Evolutionary conservation across 2,113 vertebrate species (phyloP), one percentile per base, ranked within the genome.

Genomic region (Melanostigma gelatinosum): DNA sequence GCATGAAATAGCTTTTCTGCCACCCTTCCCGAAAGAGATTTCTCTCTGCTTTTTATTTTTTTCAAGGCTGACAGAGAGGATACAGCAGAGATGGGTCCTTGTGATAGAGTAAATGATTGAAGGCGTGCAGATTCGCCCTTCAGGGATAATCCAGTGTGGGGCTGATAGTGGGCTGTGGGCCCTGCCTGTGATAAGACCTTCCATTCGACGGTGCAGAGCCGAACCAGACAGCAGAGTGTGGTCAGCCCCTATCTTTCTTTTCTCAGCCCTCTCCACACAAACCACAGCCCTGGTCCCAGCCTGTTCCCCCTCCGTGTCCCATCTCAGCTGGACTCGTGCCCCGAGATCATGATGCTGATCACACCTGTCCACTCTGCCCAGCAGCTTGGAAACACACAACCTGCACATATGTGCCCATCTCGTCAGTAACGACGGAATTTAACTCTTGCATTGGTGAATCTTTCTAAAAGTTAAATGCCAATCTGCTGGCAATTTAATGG

Each of bases 121-220:
- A 93, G 89, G 91, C 73, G 88, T 89, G 91, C 89, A 91, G 91
- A 93, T 95, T 94, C 87, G 87, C 88, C 93, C 93, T 95, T 94
- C 92, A 90, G 91, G 92, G 93, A 93, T 95, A 93, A 95, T 93
- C 91, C 89, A 87, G 89, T 88, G 87, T 84, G 83, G 87, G 84
- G 77, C 91, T 88, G 93, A 93, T 93, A 92, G 89, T 79, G 69
- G 89, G 75, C 74, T 68, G 85, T 78, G 84, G 88, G 86, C 84
- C 55, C 83, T 62, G 74, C 63, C 77, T 77, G 61, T 63, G 93
- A 95, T 94, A 95, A 94, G 88, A 87, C 87, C 90, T 93, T 91
- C 92, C 92, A 94, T 93, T 94, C 93, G 92, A 91, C 82, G 77
- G 75, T 55, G 81, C 75, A 81, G 85, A 85, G 80, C 78, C 10